Conservation (phyloP, 1,140 invertebrate species). For the Papilio xuthus region DNA sequence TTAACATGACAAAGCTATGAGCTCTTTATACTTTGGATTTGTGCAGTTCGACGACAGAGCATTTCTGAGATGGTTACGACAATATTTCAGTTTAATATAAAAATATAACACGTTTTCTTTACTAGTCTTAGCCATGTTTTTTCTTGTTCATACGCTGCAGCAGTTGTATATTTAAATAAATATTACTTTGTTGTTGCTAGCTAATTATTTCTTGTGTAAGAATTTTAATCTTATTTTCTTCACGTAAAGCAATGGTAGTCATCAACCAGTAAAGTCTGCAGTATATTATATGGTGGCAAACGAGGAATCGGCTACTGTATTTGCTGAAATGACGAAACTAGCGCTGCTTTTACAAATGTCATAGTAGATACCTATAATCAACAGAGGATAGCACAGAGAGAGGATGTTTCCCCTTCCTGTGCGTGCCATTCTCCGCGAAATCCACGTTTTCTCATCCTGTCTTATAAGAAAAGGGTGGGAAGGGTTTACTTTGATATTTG, state of each 20-base stretch:
- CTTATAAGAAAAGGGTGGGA: no score
- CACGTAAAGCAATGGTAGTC: neutral
- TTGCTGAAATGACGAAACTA: no score
- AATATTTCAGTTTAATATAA: slow-evolving; percentile 18
- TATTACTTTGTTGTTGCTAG: neutral
- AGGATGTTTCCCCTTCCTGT: no score
- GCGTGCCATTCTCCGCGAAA: no score
- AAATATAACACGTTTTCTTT: slow-evolving; percentile 16
- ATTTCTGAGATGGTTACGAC: neutral
- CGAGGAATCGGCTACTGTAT: no score
- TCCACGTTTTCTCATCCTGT: no score
- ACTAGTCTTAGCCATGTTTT: neutral
- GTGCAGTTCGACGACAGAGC: slow-evolving; percentile 11
- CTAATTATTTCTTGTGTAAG: neutral
- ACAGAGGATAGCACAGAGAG: no score
- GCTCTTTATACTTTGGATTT: slow-evolving; percentile 26
- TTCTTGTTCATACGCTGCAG: neutral
- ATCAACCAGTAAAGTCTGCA: no score
- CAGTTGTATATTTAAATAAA: neutral
- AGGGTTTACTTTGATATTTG: no score
- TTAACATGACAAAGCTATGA: slow-evolving; percentile 28
- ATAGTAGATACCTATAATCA: no score
- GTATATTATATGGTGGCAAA: no score
- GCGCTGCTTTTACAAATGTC: no score
- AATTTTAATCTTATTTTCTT: neutral